Base-by-base conservation (phyloP, 1,140 invertebrate genomes). In the Diorhabda carinulata region DNA sequence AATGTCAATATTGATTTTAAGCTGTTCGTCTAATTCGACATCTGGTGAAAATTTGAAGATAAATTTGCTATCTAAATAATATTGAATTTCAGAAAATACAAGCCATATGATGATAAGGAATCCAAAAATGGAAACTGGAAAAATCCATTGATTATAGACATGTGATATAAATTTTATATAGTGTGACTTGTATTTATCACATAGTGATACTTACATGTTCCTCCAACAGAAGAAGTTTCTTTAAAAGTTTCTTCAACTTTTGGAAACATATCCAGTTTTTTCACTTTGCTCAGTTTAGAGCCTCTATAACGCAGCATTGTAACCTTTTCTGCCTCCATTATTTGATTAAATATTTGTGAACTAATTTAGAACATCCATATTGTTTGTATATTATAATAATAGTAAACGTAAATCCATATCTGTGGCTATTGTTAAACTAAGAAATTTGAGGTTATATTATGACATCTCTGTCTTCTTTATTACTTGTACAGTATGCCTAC, bases 1-100 rank as follows among this genome's bases (percentile, higher is more conserved):
- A 59, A 98, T 88, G 81, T 98, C 96, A 61, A 98, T 87, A 82
- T 97, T 97, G 74, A 98, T 92, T 81, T 91, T 90, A 43, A 98
- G 81, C 82, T 96, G 96, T 71, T 90, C 91, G 79, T 96, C 89
- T 80, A 92, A 87, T 67, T 96, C 90, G n/a, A 88, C 90, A 78
- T 98, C 96, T 8, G 95, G 94, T 77, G 90, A 87, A 83, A 97
- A 98, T 82, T 92, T 90, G 82, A 96, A 97, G 57, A 89, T 84
- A 66, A 96, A 87, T 80, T 90, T 89, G 77, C 91, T 92, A 73
- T 92, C 88, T 66, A 92, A 82, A 78, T 92, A 97, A 77, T 95
- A 95, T n/a, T 81, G 83, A 52, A 94, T 86, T 86, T 98, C 95
- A 47, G 90, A 90, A 74, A 91, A 88, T 61, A 96, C 86, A 68